Conservation (phyloP, 2,797 vertebrate genomes). For the Acanthurus tractus region DNA sequence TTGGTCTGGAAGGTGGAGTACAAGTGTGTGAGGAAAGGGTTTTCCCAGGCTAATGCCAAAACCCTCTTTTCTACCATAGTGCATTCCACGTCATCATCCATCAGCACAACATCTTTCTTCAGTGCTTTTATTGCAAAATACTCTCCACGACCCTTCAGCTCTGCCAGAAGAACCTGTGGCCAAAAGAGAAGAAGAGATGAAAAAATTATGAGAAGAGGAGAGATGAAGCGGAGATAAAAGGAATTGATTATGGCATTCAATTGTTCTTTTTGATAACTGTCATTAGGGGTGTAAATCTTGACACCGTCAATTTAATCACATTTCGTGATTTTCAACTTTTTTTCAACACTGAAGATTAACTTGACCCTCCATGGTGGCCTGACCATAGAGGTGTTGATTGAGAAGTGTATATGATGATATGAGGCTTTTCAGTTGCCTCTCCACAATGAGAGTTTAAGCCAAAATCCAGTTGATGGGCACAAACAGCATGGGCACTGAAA, state of each 20-base stretch:
- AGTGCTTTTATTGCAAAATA: slow-evolving; percentile 96
- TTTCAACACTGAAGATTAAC: too few relatives aligned
- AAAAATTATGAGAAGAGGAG: neutral
- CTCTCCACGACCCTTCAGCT: slow-evolving; percentile 92
- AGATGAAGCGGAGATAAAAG: neutral
- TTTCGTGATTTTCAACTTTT: too few relatives aligned
- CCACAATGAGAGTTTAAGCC: too few relatives aligned
- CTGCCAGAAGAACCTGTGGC: slow-evolving; percentile 93
- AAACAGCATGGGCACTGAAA: too few relatives aligned
- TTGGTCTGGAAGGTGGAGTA: slow-evolving; percentile 97
- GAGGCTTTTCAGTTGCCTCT: too few relatives aligned
- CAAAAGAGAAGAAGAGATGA: neutral
- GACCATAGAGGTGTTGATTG: too few relatives aligned
- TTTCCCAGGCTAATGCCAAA: slow-evolving; percentile 95
- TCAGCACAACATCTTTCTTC: slow-evolving; percentile 98
- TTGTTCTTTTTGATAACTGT: neutral
- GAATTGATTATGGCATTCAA: neutral
- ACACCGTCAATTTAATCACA: too few relatives aligned
- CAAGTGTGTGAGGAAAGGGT: slow-evolving; percentile 97
- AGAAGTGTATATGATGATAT: too few relatives aligned
- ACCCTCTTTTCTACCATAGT: slow-evolving; percentile 99
- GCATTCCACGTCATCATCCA: slow-evolving; percentile 98
- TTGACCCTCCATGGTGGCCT: too few relatives aligned
- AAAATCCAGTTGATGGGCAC: too few relatives aligned
- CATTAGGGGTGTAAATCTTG: too few relatives aligned